These are phyloP conservation scores for Tromatobia lineatoria DNA, from an alignment of 2,888 invertebrate genomes.

Conservation along the genomic window DNA sequence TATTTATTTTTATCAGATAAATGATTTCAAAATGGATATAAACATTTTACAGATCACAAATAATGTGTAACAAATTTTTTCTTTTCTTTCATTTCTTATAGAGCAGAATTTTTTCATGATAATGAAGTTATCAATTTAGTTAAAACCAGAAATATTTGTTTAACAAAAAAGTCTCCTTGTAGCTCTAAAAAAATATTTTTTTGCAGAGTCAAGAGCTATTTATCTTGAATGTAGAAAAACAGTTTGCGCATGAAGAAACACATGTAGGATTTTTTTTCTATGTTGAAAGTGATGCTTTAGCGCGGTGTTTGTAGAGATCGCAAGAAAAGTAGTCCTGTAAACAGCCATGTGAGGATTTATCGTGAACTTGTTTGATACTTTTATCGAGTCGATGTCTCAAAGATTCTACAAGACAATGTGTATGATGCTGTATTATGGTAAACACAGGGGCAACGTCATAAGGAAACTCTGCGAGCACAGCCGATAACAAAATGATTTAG, in stretches of 20 bases:
- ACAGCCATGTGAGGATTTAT: not conserved
- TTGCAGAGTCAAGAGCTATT: not conserved
- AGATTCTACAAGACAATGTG: not conserved
- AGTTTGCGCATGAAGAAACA: not conserved
- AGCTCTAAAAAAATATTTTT: not conserved
- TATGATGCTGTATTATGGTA: not conserved
- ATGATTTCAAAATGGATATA: too few relatives aligned
- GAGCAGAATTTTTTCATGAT: too few relatives aligned
- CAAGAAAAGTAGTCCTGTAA: not conserved
- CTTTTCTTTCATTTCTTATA: too few relatives aligned
- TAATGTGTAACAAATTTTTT: too few relatives aligned
- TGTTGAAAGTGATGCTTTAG: not conserved
- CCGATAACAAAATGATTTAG: slow-evolving; percentile 2
- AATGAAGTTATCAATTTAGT: too few relatives aligned
- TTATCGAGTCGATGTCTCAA: not conserved
- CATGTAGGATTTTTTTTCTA: not conserved
- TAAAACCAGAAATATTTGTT: not conserved
- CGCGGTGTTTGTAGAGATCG: not conserved
- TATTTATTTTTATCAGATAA: too few relatives aligned
- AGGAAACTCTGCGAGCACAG: not conserved
- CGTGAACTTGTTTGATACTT: not conserved
- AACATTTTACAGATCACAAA: too few relatives aligned
- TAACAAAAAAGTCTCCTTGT: not conserved
- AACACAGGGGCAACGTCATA: not conserved
- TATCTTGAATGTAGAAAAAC: not conserved